These are phyloP conservation scores for Hippocampus kuda DNA, from an alignment of 2,797 vertebrate genomes.

Conservation along the genomic window DNA sequence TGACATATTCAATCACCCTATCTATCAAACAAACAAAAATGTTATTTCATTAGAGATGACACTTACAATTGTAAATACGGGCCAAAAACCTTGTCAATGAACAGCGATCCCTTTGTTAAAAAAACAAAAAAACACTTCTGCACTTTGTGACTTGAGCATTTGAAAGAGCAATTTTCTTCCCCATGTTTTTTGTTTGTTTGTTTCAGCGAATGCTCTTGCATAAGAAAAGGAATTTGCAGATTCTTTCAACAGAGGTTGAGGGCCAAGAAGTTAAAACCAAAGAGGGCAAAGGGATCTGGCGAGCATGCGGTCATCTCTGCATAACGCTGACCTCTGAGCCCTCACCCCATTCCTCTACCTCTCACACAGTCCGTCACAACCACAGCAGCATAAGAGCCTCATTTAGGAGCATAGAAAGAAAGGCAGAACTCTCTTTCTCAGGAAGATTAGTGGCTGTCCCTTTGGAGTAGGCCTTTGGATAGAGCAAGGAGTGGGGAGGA, in stretches of 20 bases:
- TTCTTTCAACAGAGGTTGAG: constrained; percentile 26
- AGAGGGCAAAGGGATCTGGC: constrained; percentile 25
- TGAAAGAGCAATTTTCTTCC: neutral
- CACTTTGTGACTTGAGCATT: neutral
- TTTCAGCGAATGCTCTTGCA: neutral
- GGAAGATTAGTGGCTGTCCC: constrained; percentile 74
- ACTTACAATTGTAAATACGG: constrained; percentile 3
- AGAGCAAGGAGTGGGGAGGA: constrained; percentile 17
- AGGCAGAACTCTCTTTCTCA: constrained; percentile 70
- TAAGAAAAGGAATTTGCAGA: constrained; percentile 5
- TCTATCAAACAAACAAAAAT: neutral
- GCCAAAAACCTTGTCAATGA: too few species aligned
- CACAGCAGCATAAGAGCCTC: constrained; percentile 62
- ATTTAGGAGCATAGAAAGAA: constrained; percentile 63
- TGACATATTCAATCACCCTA: too few species aligned
- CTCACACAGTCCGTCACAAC: constrained; percentile 45
- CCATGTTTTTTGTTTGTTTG: neutral
- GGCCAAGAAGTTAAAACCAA: constrained; percentile 40
- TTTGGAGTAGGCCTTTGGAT: constrained; percentile 58
- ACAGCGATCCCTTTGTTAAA: neutral
- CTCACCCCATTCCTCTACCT: constrained; percentile 22
- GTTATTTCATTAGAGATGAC: constrained; percentile 31
- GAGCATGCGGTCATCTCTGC: constrained; percentile 49
- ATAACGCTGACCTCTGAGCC: constrained; percentile 42
- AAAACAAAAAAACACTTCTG: too few species aligned